Evolutionary conservation across 2,888 invertebrate genomes (phyloP).

Genomic region (Lasioglossum figueresi): DNA sequence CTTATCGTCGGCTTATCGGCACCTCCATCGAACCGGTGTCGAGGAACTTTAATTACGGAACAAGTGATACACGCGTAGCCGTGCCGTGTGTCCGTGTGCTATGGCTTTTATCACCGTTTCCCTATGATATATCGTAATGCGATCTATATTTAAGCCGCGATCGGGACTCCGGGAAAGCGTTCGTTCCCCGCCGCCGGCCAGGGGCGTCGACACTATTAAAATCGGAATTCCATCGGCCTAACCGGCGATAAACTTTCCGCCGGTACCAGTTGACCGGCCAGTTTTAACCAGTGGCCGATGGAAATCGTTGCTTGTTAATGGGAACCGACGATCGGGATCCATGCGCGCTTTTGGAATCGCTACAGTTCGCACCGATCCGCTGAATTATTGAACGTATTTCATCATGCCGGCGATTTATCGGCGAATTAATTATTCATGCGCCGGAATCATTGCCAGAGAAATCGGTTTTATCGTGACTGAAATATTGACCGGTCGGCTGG

Average conservation of each 20-base stretch:
- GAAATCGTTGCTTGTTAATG: background rate
- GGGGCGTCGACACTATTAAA: slow-evolving; percentile 28
- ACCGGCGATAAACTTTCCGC: slow-evolving; percentile 27
- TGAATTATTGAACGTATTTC: background rate
- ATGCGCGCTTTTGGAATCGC: background rate
- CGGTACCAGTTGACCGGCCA: background rate
- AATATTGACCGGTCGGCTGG: background rate
- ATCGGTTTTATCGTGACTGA: background rate
- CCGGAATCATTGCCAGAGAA: background rate
- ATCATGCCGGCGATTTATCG: background rate
- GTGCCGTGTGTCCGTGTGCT: slow-evolving; percentile 16
- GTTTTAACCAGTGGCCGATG: background rate
- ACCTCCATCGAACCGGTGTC: slow-evolving; percentile 64
- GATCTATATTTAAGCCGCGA: slow-evolving; percentile 44
- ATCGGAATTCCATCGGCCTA: slow-evolving; percentile 37
- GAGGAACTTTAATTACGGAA: slow-evolving; percentile 73
- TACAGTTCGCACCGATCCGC: background rate
- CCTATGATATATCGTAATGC: slow-evolving; percentile 39
- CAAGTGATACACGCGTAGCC: slow-evolving; percentile 62
- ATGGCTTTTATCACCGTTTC: slow-evolving; percentile 58
- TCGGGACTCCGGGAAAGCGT: slow-evolving; percentile 23
- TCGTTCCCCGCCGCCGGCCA: background rate
- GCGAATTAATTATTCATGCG: background rate
- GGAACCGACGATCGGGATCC: background rate
- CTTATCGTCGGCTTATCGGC: slow-evolving; percentile 69